Base-by-base conservation (phyloP, 2,888 invertebrate genomes). In the Polydrusus cervinus region DNA sequence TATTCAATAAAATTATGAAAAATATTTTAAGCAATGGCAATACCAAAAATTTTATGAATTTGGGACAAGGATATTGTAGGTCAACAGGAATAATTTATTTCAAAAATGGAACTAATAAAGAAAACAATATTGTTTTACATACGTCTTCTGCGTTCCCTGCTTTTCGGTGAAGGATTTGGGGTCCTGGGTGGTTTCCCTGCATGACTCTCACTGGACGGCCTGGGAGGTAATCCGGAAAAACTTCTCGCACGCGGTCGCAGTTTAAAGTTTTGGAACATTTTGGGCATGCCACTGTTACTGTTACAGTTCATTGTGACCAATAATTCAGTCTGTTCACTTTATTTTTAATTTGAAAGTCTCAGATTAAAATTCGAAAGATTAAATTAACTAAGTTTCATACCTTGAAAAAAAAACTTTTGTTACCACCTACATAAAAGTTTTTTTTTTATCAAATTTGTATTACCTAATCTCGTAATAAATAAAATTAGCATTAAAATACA, bases 261-360 rank as follows among this genome's bases (percentile, higher is more conserved):
- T 84, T 90, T 91, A 83, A 91, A 90, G 79, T 89, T 89, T 65
- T 89, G 88, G 81, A 91, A 91, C 91, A 91, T 91, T 71, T 71
- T 80, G 66, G 69, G 72, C 66, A 70, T 49, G 14, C 40, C 71
- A 25, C 34, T 61, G 9, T 51, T 55, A 49, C 16, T 66, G 57
- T 76, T 76, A 47, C 76, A 76, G n/a, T 74, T 76, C 73, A 76
- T 76, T 45, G 16, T 67, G 14, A 55, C 16, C 20, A 6, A 6
- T 20, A 18, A 10, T 47, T 43, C 45, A 25, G 62, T 45, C 5
- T n/a, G 10, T 53, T 65, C 13, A 43, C 14, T 55, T 43, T 34
- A 34, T 61, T 30, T 34, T n/a, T n/a, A n/a, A n/a, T n/a, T n/a
- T n/a, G n/a, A n/a, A n/a, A n/a, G n/a, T n/a, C n/a, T n/a, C n/a